Conservation (phyloP, 1,140 invertebrate genomes). For the Trialeurodes vaporariorum region DNA sequence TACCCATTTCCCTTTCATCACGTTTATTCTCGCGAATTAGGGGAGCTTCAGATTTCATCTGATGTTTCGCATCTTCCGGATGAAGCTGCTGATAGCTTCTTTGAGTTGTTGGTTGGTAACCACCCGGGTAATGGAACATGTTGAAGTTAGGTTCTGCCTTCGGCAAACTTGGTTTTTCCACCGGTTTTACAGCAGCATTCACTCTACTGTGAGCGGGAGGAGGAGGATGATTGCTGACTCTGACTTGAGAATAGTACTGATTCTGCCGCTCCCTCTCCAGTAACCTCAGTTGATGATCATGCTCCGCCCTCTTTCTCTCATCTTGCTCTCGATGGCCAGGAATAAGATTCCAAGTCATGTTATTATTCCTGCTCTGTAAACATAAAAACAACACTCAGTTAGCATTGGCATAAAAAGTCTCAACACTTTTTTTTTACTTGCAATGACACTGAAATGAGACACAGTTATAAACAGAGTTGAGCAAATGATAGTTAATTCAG, state of each 20-base stretch:
- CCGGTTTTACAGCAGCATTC: conserved; percentile 33
- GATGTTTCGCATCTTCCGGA: neutral
- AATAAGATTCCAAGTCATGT: neutral
- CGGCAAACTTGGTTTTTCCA: conserved; percentile 41
- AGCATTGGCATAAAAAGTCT: no score
- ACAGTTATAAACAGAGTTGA: no score
- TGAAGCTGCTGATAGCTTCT: neutral
- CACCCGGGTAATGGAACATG: neutral
- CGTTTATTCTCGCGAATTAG: neutral
- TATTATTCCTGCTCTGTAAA: conserved; percentile 4
- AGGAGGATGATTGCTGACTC: conserved; percentile 43
- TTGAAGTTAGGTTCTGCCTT: conserved; percentile 27
- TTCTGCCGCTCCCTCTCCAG: conserved; percentile 7
- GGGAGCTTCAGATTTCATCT: neutral
- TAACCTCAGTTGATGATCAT: conserved; percentile 15
- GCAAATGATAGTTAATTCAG: no score
- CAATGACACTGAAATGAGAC: no score
- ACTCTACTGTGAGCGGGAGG: conserved; percentile 44
- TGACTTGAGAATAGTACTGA: conserved; percentile 33
- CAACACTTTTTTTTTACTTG: no score
- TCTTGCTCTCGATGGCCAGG: neutral
- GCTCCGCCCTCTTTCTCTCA: conserved; percentile 13
- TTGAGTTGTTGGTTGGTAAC: neutral
- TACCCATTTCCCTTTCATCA: neutral
- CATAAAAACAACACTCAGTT: neutral